These are phyloP conservation scores for Drosophila burlai DNA, from an alignment of 1,140 invertebrate genomes.

Conservation along the genomic window DNA sequence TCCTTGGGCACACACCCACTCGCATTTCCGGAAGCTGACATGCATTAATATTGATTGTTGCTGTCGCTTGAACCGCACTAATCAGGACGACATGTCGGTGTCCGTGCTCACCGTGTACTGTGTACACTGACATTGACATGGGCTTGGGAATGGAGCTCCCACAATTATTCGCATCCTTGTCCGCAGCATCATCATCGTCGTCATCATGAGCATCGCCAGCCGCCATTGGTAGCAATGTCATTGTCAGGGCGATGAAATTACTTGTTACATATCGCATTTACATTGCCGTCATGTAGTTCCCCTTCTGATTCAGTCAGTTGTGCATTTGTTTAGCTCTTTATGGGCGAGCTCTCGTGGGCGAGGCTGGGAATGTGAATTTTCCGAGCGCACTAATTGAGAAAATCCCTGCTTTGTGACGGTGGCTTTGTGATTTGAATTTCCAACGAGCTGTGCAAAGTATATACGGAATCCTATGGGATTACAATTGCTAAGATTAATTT, in stretches of 20 bases:
- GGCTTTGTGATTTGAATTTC: not conserved
- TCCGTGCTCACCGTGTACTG: slow-evolving; percentile 9
- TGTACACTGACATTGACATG: slow-evolving; percentile 47
- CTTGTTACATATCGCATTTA: slow-evolving; percentile 56
- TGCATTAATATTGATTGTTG: slow-evolving; percentile 60
- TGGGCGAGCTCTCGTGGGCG: not conserved
- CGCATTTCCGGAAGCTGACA: slow-evolving; percentile 49
- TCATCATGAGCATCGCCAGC: slow-evolving; percentile 10
- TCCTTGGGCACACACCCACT: slow-evolving; percentile 29
- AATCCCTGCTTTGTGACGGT: slow-evolving; percentile 4
- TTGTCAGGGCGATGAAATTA: slow-evolving; percentile 52
- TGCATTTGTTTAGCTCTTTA: slow-evolving; percentile 26
- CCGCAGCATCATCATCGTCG: slow-evolving; percentile 25
- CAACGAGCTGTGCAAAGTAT: not conserved
- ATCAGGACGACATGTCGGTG: slow-evolving; percentile 33
- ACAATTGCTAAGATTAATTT: not conserved
- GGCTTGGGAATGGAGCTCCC: slow-evolving; percentile 8
- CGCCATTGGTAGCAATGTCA: slow-evolving; percentile 16
- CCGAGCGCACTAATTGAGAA: slow-evolving; percentile 16
- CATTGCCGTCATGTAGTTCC: slow-evolving; percentile 45
- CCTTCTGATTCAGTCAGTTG: slow-evolving; percentile 35
- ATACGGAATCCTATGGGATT: not conserved
- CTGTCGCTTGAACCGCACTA: slow-evolving; percentile 54
- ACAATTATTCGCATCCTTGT: slow-evolving; percentile 50
- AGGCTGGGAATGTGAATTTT: slow-evolving; percentile 1